Evolutionary conservation across 2,888 invertebrate genomes (phyloP).

Genomic region (Drosophila subquinaria): DNA sequence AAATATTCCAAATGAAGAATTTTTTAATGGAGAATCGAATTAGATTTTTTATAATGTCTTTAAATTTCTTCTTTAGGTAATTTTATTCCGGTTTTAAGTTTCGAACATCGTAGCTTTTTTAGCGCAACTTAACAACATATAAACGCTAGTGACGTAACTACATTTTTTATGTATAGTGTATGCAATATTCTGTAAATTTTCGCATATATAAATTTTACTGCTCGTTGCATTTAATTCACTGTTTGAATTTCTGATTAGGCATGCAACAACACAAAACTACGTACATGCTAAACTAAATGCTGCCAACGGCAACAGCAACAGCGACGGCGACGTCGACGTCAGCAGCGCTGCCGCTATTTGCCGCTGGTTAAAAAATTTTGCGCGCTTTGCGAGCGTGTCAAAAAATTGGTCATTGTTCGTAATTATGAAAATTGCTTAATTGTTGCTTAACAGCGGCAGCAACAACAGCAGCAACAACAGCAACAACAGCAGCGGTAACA

Average conservation of each 20-base stretch:
- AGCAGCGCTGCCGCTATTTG: slow-evolving; percentile 45
- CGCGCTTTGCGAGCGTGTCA: slow-evolving; percentile 80
- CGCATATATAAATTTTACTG: slow-evolving; percentile 18
- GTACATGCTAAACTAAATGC: slow-evolving; percentile 34
- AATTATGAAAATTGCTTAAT: slow-evolving; percentile 82
- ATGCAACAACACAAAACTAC: slow-evolving; percentile 59
- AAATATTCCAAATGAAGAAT: too few species aligned
- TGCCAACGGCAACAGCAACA: slow-evolving; percentile 22
- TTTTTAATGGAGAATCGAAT: too few species aligned
- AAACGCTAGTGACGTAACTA: neutral
- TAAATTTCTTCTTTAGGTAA: too few species aligned
- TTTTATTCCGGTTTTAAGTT: too few species aligned
- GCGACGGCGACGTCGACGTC: slow-evolving; percentile 1
- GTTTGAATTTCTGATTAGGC: slow-evolving; percentile 64
- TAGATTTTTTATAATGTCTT: too few species aligned
- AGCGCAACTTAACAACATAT: neutral
- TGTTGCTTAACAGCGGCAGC: slow-evolving; percentile 75
- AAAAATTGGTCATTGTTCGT: slow-evolving; percentile 82
- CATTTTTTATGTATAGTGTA: slow-evolving; percentile 26
- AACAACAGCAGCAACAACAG: slow-evolving; percentile 55
- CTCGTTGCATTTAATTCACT: slow-evolving; percentile 50
- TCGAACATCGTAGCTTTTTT: neutral
- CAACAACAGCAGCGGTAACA: slow-evolving; percentile 29
- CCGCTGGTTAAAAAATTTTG: slow-evolving; percentile 79
- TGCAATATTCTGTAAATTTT: slow-evolving; percentile 21